Base-by-base conservation (phyloP, 2,113 vertebrate species). In the Tautogolabrus adspersus region DNA sequence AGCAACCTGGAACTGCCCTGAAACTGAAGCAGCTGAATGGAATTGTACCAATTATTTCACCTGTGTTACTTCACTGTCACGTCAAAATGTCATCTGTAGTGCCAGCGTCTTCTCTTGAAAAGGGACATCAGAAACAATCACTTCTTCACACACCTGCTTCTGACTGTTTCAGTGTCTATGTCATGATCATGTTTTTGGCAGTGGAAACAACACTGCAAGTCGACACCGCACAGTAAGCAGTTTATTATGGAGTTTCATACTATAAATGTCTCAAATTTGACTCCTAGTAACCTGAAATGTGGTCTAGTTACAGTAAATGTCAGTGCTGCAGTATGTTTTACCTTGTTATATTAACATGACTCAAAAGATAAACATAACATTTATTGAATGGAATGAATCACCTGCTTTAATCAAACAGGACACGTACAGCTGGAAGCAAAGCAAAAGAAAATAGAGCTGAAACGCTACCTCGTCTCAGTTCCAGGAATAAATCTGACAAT, bases 291-390 rank as follows among this genome's bases (percentile, higher is more conserved):
- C 42, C 63, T 57, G 1, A 62, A 21, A 19, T 66, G 55, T 12
- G 8, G 56, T 59, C 22, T 26, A 3, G 23, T 75, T 72, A 18
- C 40, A 16, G 47, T 55, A 66, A 44, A 51, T 56, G 30, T 38
- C 30, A 51, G n/a, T 30, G 21, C 46, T 71, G 13, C 54, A 26
- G 2, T 51, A 34, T 15, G 60, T 77, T 79, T 58, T 30, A 49
- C 18, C 42, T 69, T 51, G 21, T 30, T 19, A 5, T 80, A 18
- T 42, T 47, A 19, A 30, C 37, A 52, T 69, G 0, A 79, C 55
- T 83, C 47, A 85, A 65, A 80, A 63, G 38, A 22, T 68, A 73
- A 85, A 81, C 59, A 54, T 0, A 58, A 18, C 65, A 37, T 65
- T 66, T 26, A 49, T 10, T 57, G 3, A 65, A 71, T 38, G 3